phyloP scores from a whole-genome alignment of 1,140 invertebrate genomes.

The Hestina assimilis region DNA sequence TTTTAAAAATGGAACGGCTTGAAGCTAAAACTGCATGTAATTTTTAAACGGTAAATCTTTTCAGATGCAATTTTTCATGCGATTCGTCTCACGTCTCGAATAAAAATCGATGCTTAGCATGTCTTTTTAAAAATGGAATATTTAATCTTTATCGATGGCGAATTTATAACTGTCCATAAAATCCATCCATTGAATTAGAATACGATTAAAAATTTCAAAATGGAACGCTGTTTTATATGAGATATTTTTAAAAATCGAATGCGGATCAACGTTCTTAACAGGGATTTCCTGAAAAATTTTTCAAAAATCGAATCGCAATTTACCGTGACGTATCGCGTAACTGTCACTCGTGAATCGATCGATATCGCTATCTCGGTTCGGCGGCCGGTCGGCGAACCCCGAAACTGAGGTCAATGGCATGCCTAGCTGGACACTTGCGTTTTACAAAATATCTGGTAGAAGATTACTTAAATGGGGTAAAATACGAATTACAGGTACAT shows the following conservation, averaged over 20 bases:
- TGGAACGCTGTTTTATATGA: background rate
- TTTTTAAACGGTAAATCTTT: no score
- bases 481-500: background rate
- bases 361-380: conserved; percentile 36
- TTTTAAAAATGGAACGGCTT: no score
- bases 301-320: background rate
- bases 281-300: background rate
- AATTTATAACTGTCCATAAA: no score
- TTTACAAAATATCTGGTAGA: background rate
- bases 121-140: no score
- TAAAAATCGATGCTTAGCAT: no score
- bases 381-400: conserved; percentile 36
- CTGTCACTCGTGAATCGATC: conserved; percentile 32
- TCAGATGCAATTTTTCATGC: no score
- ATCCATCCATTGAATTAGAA: no score
- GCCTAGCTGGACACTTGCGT: conserved; percentile 8
- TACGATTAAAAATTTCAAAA: background rate
- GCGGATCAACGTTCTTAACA: background rate
- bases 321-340: conserved; percentile 18
- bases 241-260: background rate
- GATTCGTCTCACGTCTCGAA: no score
- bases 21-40: no score
- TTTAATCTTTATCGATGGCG: no score
- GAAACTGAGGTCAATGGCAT: conserved; percentile 33
- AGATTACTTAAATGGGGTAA: background rate